Evolutionary conservation across 2,888 invertebrate genomes (phyloP).

Genomic region (Tinea trinotella): DNA sequence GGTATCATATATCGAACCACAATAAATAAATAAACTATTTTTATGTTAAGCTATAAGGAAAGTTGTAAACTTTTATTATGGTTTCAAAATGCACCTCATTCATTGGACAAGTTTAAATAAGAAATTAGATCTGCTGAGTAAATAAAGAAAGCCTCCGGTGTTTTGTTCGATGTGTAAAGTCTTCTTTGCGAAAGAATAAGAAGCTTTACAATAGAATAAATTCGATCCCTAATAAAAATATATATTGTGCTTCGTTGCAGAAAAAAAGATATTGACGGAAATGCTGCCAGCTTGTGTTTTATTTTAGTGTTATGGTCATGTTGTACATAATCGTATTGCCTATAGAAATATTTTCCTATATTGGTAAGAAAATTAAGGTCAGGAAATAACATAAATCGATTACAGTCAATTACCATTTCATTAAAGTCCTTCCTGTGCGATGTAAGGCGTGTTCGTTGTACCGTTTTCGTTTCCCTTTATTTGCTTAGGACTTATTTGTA

Average conservation of each 20-base stretch:
- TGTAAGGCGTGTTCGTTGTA: background rate
- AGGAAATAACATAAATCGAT: conserved; percentile 5
- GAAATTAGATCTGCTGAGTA: no score
- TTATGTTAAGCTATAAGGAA: no score
- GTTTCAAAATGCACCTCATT: no score
- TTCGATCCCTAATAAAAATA: conserved; percentile 35
- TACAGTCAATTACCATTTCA: conserved; percentile 11
- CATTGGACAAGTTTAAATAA: no score
- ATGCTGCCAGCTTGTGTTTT: conserved; percentile 32
- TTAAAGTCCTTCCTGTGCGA: background rate
- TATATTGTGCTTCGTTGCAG: conserved; percentile 35
- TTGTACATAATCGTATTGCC: background rate
- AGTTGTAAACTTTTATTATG: no score
- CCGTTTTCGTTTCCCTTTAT: background rate
- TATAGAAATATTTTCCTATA: background rate
- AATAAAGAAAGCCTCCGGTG: no score
- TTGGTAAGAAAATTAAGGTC: background rate
- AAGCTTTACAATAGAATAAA: conserved; percentile 19
- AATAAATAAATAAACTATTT: no score
- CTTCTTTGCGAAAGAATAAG: background rate
- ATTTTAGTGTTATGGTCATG: conserved; percentile 28
- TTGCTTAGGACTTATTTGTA: conserved; percentile 3
- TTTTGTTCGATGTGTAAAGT: background rate
- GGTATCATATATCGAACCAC: no score
- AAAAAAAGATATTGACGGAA: conserved; percentile 34